These are phyloP conservation scores for Platysteira castanea DNA, from an alignment of 2,113 vertebrate genomes.

Conservation along the genomic window DNA sequence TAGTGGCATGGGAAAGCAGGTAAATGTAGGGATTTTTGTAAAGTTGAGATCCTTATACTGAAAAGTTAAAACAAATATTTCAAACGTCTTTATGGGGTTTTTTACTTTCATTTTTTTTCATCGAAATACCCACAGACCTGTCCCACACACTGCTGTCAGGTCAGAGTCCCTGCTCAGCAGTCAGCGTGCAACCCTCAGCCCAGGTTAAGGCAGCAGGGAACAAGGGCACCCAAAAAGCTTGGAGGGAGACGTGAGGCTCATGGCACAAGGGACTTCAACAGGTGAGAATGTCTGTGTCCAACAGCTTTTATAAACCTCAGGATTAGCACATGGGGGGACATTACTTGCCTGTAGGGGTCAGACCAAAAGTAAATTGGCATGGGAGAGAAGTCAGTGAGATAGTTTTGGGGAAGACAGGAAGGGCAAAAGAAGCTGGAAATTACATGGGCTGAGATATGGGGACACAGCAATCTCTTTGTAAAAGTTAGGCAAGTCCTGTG, in stretches of 20 bases:
- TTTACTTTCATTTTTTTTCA: not conserved
- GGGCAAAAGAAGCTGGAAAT: not conserved
- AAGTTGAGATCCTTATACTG: not conserved
- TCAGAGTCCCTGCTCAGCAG: not conserved
- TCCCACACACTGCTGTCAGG: not conserved
- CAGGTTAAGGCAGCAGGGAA: not conserved
- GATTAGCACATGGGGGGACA: not conserved
- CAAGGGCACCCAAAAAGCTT: accelerated
- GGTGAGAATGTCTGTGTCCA: not conserved
- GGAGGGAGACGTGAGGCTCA: not conserved
- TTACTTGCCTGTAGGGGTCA: not conserved
- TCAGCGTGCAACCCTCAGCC: not conserved
- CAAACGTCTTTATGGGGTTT: not conserved
- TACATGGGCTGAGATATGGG: not conserved
- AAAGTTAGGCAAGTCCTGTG: not conserved
- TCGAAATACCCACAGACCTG: not conserved
- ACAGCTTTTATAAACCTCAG: not conserved
- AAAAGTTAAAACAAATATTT: not conserved
- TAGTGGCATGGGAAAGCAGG: not conserved
- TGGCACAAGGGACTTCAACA: accelerated
- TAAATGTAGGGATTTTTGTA: not conserved
- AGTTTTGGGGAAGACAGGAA: not conserved
- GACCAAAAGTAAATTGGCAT: not conserved
- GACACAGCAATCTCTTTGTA: not conserved
- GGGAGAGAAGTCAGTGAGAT: not conserved